Evolutionary conservation across 2,888 invertebrate genomes (phyloP).

Genomic region (Molanna angustata): DNA sequence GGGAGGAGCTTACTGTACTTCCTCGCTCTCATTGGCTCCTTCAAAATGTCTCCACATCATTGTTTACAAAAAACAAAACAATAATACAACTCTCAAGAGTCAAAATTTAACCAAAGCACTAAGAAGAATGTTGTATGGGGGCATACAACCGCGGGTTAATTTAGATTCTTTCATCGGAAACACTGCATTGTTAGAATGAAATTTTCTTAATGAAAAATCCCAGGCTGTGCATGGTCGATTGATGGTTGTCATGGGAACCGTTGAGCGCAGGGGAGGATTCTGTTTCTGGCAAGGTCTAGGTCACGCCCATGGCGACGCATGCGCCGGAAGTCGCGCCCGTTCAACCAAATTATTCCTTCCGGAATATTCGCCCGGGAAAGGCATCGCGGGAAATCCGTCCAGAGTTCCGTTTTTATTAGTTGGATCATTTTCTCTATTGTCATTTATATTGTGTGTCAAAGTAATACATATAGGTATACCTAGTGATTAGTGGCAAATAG

Average conservation of each 20-base stretch:
- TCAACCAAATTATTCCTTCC: neutral
- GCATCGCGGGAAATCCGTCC: no score
- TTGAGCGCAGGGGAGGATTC: constrained; percentile 47
- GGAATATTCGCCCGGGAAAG: no score
- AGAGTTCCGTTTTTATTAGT: no score
- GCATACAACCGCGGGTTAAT: constrained; percentile 4
- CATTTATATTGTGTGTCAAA: no score
- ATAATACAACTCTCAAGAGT: no score
- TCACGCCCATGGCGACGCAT: constrained; percentile 51
- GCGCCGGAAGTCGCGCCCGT: constrained; percentile 43
- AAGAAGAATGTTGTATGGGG: no score
- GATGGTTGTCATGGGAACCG: constrained; percentile 24
- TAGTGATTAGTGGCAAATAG: no score
- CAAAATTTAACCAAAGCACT: no score
- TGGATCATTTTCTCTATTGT: no score
- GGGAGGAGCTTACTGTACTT: constrained; percentile 16
- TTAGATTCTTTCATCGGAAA: constrained; percentile 1
- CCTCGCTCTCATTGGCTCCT: constrained; percentile 14
- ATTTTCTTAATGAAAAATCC: constrained; percentile 12
- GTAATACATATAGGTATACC: no score
- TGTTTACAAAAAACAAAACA: neutral
- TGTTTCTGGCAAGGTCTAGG: constrained; percentile 54
- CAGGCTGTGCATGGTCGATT: constrained; percentile 41
- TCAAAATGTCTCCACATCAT: neutral
- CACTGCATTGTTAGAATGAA: constrained; percentile 1